Percentiles rank a stretch among this genome's conserved stretches.
These are phyloP conservation scores for Andinoacara biseriatus DNA, from an alignment of 2,113 vertebrate genomes.

Conservation along the genomic window DNA sequence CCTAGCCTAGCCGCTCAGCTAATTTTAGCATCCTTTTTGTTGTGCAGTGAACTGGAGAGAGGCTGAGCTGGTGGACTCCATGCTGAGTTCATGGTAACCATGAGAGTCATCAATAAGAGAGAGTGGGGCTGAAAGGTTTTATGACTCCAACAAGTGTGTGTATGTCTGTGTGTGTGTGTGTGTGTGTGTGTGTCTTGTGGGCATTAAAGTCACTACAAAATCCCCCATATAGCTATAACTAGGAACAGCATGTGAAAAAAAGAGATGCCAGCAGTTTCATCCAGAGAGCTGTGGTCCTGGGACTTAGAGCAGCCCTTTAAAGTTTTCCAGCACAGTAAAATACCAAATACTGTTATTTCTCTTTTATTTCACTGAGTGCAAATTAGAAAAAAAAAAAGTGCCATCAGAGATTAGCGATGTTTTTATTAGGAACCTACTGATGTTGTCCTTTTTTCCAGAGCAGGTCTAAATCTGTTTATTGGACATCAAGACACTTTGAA, in stretches of 20 bases:
- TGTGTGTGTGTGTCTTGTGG: constrained; percentile 26
- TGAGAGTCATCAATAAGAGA: constrained; percentile 73
- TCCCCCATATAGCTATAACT: constrained; percentile 43
- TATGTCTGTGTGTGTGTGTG: constrained; percentile 22
- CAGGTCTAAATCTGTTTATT: neutral
- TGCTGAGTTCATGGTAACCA: constrained; percentile 68
- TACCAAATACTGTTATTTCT: constrained; percentile 14
- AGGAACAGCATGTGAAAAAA: constrained; percentile 26
- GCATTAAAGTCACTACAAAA: constrained; percentile 61
- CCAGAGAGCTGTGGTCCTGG: constrained; percentile 8
- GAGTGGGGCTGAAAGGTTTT: constrained; percentile 70
- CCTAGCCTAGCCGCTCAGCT: constrained; percentile 60
- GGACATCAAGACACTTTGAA: neutral
- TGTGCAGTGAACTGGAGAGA: constrained; percentile 69
- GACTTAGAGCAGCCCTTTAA: constrained; percentile 1
- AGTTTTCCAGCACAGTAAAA: constrained; percentile 34
- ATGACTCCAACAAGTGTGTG: constrained; percentile 47
- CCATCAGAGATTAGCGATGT: constrained; percentile 23
- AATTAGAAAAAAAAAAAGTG: constrained; percentile 20
- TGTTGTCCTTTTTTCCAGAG: neutral
- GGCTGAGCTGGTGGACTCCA: constrained; percentile 67
- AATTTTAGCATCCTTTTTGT: constrained; percentile 75
- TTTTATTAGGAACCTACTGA: constrained; percentile 6
- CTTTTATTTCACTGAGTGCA: constrained; percentile 35
- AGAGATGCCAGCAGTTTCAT: constrained; percentile 21